Percentiles rank a stretch among this genome's conserved stretches.
Conservation (phyloP, 2,888 invertebrate genomes). For the Drosophila rellima region DNA sequence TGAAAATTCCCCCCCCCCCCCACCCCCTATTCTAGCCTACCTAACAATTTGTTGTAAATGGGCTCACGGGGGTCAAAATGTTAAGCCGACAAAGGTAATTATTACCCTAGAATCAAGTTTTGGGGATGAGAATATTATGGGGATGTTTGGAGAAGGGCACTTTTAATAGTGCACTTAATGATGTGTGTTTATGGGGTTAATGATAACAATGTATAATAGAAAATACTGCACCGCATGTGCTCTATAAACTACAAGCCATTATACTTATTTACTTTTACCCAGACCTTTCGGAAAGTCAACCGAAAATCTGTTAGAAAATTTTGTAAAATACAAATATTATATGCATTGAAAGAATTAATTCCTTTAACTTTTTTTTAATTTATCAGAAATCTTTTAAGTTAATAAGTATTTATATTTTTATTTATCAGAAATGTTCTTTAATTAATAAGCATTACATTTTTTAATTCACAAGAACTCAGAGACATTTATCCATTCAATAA, state of each 20-base stretch:
- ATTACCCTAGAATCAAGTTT: not conserved
- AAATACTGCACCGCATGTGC: slow-evolving; percentile 35
- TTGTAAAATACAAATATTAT: no score
- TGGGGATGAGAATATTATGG: not conserved
- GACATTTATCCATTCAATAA: no score
- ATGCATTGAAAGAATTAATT: no score
- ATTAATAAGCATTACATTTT: no score
- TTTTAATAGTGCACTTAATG: slow-evolving; percentile 56
- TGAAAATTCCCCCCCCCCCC: slow-evolving; percentile 30
- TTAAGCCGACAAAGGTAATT: slow-evolving; percentile 55
- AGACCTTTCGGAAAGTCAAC: not conserved
- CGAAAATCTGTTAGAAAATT: slow-evolving; percentile 25
- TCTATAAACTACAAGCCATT: slow-evolving; percentile 5
- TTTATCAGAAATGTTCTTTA: not conserved
- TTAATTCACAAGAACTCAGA: no score
- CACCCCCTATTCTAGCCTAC: no score
- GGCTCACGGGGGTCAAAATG: slow-evolving; percentile 35
- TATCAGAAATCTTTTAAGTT: not conserved
- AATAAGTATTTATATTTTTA: no score
- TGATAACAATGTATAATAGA: slow-evolving; percentile 45
- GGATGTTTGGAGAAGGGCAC: not conserved
- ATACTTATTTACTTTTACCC: not conserved
- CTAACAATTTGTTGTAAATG: not conserved
- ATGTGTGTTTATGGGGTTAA: slow-evolving; percentile 47
- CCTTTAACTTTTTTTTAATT: no score